These are phyloP conservation scores for Parnassius apollo DNA, from an alignment of 2,888 invertebrate genomes.

Conservation along the genomic window DNA sequence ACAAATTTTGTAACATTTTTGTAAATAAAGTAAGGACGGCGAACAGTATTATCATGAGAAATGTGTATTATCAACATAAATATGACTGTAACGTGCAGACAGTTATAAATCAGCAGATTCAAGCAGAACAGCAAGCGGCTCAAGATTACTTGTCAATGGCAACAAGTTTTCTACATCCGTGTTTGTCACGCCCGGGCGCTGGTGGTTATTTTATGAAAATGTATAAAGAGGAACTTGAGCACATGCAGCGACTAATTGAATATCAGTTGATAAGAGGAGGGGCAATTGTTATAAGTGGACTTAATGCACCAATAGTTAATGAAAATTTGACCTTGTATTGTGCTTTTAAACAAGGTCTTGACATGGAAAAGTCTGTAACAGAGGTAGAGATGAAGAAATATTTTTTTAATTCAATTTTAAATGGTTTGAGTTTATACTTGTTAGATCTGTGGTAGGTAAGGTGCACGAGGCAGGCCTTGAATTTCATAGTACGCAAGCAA, in stretches of 20 bases:
- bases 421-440: too few species aligned
- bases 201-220: slow-evolving; percentile 52
- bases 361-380: slow-evolving; percentile 48
- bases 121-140: slow-evolving; percentile 49
- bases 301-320: slow-evolving; percentile 31
- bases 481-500: too few species aligned
- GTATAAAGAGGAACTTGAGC: slow-evolving; percentile 49
- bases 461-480: too few species aligned
- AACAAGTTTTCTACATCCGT: slow-evolving; percentile 43
- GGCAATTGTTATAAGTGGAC: slow-evolving; percentile 35
- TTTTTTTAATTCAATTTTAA: too few species aligned
- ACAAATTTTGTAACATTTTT: slow-evolving; percentile 7
- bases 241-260: slow-evolving; percentile 46
- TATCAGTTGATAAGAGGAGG: slow-evolving; percentile 51
- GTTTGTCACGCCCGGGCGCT: slow-evolving; percentile 40
- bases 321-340: slow-evolving; percentile 37
- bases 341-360: slow-evolving; percentile 43
- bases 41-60: slow-evolving; percentile 17
- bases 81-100: slow-evolving; percentile 42
- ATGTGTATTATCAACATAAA: slow-evolving; percentile 36
- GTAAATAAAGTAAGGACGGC: background rate
- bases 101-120: slow-evolving; percentile 46
- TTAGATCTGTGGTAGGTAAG: too few species aligned
- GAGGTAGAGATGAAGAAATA: slow-evolving; percentile 32
- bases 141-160: slow-evolving; percentile 49